phyloP scores from a whole-genome alignment of 2,797 vertebrate genomes.

The Tauraco hartlaubi region DNA sequence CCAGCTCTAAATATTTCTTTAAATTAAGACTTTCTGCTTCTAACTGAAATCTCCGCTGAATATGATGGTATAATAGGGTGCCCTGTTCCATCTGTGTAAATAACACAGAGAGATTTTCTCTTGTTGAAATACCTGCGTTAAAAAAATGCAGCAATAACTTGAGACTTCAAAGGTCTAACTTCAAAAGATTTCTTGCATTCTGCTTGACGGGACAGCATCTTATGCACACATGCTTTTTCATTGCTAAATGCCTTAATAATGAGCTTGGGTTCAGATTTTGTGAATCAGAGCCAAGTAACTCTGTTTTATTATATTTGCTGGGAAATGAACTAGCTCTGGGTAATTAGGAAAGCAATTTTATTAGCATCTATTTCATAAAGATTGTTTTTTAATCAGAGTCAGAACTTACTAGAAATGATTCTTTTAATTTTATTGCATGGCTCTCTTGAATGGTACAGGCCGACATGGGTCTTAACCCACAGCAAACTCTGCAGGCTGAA shows the following conservation, averaged over 20 bases:
- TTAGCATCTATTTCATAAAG: conserved; percentile 88
- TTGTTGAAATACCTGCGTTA: conserved; percentile 79
- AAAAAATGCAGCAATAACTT: conserved; percentile 79
- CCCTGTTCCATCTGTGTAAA: conserved; percentile 76
- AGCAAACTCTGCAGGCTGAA: conserved; percentile 40
- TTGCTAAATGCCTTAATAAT: conserved; percentile 86
- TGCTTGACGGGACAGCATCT: conserved; percentile 83
- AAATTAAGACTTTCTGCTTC: conserved; percentile 79
- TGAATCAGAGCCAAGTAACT: conserved; percentile 86
- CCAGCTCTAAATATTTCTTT: conserved; percentile 78
- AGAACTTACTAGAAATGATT: conserved; percentile 86
- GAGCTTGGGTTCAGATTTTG: conserved; percentile 86
- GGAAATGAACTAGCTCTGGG: conserved; percentile 87
- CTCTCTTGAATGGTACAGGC: conserved; percentile 65
- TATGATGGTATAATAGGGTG: conserved; percentile 67
- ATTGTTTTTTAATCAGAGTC: conserved; percentile 89
- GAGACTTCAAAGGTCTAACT: conserved; percentile 85
- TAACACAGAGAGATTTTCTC: conserved; percentile 70
- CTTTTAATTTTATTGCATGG: conserved; percentile 72
- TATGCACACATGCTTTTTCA: conserved; percentile 83
- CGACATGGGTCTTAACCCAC: conserved; percentile 69
- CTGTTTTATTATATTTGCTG: conserved; percentile 88
- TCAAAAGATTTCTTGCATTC: conserved; percentile 85
- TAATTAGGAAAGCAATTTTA: conserved; percentile 89
- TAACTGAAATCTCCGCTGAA: conserved; percentile 66